A percentile compares a stretch with the other conserved stretches of the same genome.
Conservation (phyloP, 1,140 invertebrate species). For the Calosoma granatense region DNA sequence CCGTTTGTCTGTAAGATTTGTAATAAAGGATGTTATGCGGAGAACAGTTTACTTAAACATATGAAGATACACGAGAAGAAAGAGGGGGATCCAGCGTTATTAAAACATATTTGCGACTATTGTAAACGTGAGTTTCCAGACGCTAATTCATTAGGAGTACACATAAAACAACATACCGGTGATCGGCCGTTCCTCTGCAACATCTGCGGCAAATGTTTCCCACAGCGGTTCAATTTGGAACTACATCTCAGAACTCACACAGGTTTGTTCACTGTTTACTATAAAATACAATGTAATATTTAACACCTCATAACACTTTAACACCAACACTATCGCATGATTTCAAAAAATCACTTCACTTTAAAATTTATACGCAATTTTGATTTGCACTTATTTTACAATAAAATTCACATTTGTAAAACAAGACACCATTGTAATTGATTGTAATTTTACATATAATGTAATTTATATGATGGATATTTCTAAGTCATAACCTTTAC, state of each 20-base stretch:
- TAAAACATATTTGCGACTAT: slow-evolving; percentile 35
- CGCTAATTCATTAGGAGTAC: slow-evolving; percentile 37
- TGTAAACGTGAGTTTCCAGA: slow-evolving; percentile 34
- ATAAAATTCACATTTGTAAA: too few species aligned
- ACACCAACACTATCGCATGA: too few species aligned
- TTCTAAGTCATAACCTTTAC: too few species aligned
- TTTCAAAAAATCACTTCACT: too few species aligned
- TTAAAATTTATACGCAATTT: too few species aligned
- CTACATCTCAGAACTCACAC: slow-evolving; percentile 60
- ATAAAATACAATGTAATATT: too few species aligned
- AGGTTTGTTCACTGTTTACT: too few species aligned
- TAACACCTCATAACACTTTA: too few species aligned
- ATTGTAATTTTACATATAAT: too few species aligned
- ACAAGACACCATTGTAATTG: too few species aligned
- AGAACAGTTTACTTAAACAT: slow-evolving; percentile 39
- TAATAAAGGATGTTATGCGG: slow-evolving; percentile 35
- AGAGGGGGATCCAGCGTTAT: slow-evolving; percentile 30
- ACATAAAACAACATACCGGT: slow-evolving; percentile 41
- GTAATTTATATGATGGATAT: too few species aligned
- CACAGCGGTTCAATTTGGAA: slow-evolving; percentile 50
- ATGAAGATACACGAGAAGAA: slow-evolving; percentile 36
- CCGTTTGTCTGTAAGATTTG: slow-evolving; percentile 56
- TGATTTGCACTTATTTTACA: too few species aligned
- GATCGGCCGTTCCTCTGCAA: slow-evolving; percentile 40
- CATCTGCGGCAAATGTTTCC: slow-evolving; percentile 44